Conservation (phyloP, 2,888 invertebrate species). For the Eretmocerus hayati region DNA sequence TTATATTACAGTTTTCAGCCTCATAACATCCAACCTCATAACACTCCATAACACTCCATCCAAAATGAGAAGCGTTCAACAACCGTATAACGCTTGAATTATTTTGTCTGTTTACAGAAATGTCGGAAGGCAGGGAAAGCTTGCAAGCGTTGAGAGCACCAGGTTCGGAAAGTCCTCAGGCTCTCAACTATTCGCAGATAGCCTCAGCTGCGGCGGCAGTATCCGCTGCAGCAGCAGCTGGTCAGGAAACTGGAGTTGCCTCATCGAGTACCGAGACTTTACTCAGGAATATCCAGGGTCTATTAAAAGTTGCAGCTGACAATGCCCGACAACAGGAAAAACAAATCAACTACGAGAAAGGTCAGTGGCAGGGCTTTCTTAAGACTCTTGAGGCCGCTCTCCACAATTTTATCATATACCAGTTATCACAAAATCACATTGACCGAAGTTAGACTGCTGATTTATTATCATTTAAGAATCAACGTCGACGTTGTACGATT, state of each 20-base stretch:
- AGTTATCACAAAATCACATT: conserved; percentile 43
- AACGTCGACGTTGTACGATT: too few species aligned
- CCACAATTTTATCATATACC: conserved; percentile 47
- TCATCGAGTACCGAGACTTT: conserved; percentile 87
- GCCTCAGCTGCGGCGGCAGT: conserved; percentile 52
- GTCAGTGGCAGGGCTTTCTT: conserved; percentile 56
- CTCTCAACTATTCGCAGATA: conserved; percentile 75
- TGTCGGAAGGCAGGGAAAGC: conserved; percentile 70
- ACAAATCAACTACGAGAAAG: conserved; percentile 94
- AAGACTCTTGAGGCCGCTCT: conserved; percentile 45
- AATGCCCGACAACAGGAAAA: conserved; percentile 94
- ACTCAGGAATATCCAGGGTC: conserved; percentile 89
- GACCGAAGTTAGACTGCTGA: too few species aligned
- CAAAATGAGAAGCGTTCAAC: too few species aligned
- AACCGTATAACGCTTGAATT: background rate
- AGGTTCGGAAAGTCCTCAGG: conserved; percentile 55
- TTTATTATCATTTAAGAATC: too few species aligned
- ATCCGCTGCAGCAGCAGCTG: conserved; percentile 18
- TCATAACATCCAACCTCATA: too few species aligned
- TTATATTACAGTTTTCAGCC: too few species aligned
- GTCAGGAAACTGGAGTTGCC: conserved; percentile 52
- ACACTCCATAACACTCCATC: too few species aligned
- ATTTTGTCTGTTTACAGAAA: conserved; percentile 50
- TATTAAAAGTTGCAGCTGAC: conserved; percentile 94
- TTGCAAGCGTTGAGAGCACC: conserved; percentile 57